These are phyloP conservation scores for Ctenicera cuprea DNA, from an alignment of 2,888 invertebrate species.

Conservation along the genomic window DNA sequence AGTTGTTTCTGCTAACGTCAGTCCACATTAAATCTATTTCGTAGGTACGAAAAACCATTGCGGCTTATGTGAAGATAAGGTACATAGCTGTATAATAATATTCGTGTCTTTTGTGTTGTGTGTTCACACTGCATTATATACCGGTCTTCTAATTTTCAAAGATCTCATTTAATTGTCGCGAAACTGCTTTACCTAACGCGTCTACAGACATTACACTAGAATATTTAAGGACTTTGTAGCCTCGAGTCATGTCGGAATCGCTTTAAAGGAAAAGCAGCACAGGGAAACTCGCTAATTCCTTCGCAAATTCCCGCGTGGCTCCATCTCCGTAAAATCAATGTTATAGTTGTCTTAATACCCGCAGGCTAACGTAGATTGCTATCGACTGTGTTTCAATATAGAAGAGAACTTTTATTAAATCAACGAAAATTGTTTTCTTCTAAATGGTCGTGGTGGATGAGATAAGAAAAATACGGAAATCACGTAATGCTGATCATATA, in stretches of 20 bases:
- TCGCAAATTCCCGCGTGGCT: slow-evolving; percentile 52
- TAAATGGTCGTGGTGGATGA: slow-evolving; percentile 36
- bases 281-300: slow-evolving; percentile 53
- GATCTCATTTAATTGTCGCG: slow-evolving; percentile 41
- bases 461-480: slow-evolving; percentile 41
- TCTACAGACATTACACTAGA: slow-evolving; percentile 29
- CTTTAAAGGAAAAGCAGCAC: slow-evolving; percentile 38
- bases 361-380: slow-evolving; percentile 49
- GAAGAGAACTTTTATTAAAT: slow-evolving; percentile 48
- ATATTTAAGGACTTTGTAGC: slow-evolving; percentile 43
- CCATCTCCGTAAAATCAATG: slow-evolving; percentile 57
- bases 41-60: too few species aligned
- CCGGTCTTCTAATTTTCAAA: slow-evolving; percentile 17
- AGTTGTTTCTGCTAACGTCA: too few species aligned
- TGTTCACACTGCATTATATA: too few species aligned
- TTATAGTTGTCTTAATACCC: slow-evolving; percentile 58
- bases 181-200: slow-evolving; percentile 34
- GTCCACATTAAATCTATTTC: too few species aligned
- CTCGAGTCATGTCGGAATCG: slow-evolving; percentile 42
- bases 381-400: slow-evolving; percentile 53
- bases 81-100: too few species aligned
- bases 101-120: too few species aligned
- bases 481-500: slow-evolving; percentile 31
- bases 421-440: slow-evolving; percentile 47
- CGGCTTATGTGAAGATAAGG: too few species aligned